Evolutionary conservation across 2,888 invertebrate genomes (phyloP).

Genomic region (Helleia helle): DNA sequence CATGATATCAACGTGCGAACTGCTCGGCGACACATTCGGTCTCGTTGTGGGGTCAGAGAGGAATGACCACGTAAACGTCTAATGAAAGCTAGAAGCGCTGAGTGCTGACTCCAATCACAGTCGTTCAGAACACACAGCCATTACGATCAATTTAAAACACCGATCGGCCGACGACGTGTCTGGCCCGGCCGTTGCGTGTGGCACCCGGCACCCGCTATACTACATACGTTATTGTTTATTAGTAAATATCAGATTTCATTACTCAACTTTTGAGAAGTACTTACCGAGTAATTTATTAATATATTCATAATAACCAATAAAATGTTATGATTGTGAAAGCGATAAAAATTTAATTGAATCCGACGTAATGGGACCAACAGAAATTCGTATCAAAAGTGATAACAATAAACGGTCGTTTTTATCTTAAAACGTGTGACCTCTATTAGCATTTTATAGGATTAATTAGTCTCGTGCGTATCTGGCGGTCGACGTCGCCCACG

Average conservation of each 20-base stretch:
- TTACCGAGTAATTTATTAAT: constrained; percentile 2
- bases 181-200: constrained; percentile 54
- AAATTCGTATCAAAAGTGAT: constrained; percentile 1
- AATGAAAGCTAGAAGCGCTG: constrained; percentile 54
- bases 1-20: constrained; percentile 9
- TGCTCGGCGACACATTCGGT: constrained; percentile 32
- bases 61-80: constrained; percentile 64
- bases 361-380: constrained; percentile 1
- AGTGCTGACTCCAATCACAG: constrained; percentile 60
- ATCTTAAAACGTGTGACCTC: constrained; percentile 34
- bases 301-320: constrained; percentile 7
- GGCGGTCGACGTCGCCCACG: constrained; percentile 45
- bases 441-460: constrained; percentile 60
- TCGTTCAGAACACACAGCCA: constrained; percentile 55
- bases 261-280: constrained; percentile 2
- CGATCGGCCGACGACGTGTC: constrained; percentile 52
- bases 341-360: constrained; percentile 7
- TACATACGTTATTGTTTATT: constrained; percentile 25
- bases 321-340: constrained; percentile 1
- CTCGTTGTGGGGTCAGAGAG: constrained; percentile 57
- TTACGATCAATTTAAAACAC: constrained; percentile 67
- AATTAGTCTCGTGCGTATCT: constrained; percentile 59
- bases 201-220: constrained; percentile 43
- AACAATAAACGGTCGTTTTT: constrained; percentile 3
- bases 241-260: constrained; percentile 13